Evolutionary conservation across 2,888 invertebrate genomes (phyloP).

Genomic region (Sphecodes monilicornis): DNA sequence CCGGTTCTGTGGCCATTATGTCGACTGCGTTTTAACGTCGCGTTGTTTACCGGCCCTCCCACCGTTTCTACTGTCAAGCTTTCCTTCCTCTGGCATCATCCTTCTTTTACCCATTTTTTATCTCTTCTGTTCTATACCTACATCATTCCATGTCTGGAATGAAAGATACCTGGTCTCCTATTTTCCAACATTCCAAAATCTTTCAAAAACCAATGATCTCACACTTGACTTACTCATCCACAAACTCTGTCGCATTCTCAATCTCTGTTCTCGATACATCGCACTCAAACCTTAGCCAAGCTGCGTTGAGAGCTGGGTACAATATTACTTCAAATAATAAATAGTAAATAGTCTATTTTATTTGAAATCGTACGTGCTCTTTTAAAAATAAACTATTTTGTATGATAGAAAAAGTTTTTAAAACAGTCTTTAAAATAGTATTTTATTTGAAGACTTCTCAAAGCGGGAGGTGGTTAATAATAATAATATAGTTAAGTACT

Average conservation of each 20-base stretch:
- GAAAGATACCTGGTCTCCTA: background rate
- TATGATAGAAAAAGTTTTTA: too few species aligned
- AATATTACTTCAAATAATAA: too few species aligned
- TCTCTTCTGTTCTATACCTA: background rate
- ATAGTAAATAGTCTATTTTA: too few species aligned
- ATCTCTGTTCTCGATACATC: background rate
- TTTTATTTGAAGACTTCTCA: too few species aligned
- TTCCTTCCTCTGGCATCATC: background rate
- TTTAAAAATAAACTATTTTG: too few species aligned
- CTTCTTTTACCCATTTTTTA: slow-evolving; percentile 1
- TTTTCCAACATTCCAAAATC: background rate
- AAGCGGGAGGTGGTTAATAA: too few species aligned
- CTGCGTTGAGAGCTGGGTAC: too few species aligned
- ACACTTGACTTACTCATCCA: too few species aligned
- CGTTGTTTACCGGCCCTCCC: slow-evolving; percentile 21
- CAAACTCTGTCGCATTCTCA: background rate
- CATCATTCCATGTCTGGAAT: background rate
- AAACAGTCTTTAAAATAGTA: too few species aligned
- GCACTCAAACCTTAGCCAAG: background rate
- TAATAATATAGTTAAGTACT: too few species aligned
- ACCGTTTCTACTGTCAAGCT: slow-evolving; percentile 8
- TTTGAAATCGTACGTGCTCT: too few species aligned
- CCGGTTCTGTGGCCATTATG: slow-evolving; percentile 12
- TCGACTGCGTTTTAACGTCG: slow-evolving; percentile 12
- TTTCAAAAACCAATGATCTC: too few species aligned